Percentiles rank a stretch among this genome's conserved stretches.
These are phyloP conservation scores for Myotis myotis DNA, from an alignment of 2,797 vertebrate genomes.

Conservation along the genomic window DNA sequence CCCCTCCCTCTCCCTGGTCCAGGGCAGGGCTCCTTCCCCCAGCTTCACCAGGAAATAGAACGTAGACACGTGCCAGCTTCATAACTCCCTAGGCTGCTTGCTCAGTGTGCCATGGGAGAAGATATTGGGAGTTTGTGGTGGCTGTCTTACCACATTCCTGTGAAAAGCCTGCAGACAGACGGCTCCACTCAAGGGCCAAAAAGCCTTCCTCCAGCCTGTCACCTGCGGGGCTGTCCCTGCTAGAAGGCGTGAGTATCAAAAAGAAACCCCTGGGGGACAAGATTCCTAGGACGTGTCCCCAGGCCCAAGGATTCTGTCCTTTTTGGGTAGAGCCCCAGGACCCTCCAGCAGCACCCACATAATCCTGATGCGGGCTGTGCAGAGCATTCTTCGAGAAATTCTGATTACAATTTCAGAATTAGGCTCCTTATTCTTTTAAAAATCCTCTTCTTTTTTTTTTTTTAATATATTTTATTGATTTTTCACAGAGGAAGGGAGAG, in stretches of 20 bases:
- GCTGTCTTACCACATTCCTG: conserved; percentile 57
- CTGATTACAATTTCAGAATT: neutral
- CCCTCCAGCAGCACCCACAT: neutral
- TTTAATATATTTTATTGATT: too few species aligned
- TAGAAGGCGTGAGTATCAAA: neutral
- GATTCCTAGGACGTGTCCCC: neutral
- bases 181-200: neutral
- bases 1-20: neutral
- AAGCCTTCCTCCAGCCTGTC: neutral
- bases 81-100: neutral
- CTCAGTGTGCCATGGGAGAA: neutral
- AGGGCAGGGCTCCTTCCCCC: neutral
- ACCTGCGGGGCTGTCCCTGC: neutral
- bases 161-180: conserved; percentile 32
- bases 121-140: neutral
- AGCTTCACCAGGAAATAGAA: conserved; percentile 13
- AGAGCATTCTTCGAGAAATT: conserved; percentile 8
- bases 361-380: neutral
- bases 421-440: neutral
- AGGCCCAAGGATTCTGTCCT: neutral
- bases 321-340: neutral
- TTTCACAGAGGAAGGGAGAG: too few species aligned
- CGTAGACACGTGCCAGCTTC: neutral
- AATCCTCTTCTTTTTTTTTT: neutral
- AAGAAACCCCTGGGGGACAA: neutral